These are phyloP conservation scores for Protodeltote pygarga DNA, from an alignment of 2,888 invertebrate genomes.

Conservation along the genomic window DNA sequence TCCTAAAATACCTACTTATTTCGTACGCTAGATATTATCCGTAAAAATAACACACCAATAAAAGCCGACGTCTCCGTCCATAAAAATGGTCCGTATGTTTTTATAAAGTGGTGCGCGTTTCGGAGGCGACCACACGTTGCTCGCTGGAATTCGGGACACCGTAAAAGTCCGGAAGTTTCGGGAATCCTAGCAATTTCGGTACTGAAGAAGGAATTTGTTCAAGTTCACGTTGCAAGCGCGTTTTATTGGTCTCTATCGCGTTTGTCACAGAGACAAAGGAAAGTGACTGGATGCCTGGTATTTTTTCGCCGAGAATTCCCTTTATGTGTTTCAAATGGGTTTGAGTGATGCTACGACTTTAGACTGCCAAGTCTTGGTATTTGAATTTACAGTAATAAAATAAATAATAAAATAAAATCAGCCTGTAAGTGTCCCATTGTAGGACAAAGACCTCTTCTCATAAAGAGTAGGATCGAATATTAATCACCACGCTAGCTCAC, in stretches of 20 bases:
- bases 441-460: too few species aligned
- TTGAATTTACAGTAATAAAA: background rate
- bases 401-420: background rate
- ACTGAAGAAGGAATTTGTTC: slow-evolving; percentile 61
- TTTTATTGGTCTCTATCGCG: slow-evolving; percentile 74
- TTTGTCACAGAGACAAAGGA: slow-evolving; percentile 57
- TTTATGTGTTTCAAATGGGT: slow-evolving; percentile 8
- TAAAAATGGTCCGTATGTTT: slow-evolving; percentile 48
- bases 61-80: slow-evolving; percentile 35
- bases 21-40: slow-evolving; percentile 28
- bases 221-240: slow-evolving; percentile 58
- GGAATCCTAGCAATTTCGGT: slow-evolving; percentile 70
- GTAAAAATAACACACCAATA: slow-evolving; percentile 40
- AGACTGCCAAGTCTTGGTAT: background rate
- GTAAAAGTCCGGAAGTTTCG: slow-evolving; percentile 72
- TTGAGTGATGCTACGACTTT: background rate
- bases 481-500: too few species aligned
- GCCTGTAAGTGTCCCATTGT: background rate
- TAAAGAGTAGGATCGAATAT: too few species aligned
- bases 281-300: slow-evolving; percentile 43
- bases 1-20: slow-evolving; percentile 25
- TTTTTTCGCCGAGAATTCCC: slow-evolving; percentile 29
- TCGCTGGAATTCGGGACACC: slow-evolving; percentile 67
- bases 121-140: slow-evolving; percentile 61
- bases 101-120: slow-evolving; percentile 35